Evolutionary conservation across 2,888 invertebrate genomes (phyloP).

Genomic region (Xylocampa areola): DNA sequence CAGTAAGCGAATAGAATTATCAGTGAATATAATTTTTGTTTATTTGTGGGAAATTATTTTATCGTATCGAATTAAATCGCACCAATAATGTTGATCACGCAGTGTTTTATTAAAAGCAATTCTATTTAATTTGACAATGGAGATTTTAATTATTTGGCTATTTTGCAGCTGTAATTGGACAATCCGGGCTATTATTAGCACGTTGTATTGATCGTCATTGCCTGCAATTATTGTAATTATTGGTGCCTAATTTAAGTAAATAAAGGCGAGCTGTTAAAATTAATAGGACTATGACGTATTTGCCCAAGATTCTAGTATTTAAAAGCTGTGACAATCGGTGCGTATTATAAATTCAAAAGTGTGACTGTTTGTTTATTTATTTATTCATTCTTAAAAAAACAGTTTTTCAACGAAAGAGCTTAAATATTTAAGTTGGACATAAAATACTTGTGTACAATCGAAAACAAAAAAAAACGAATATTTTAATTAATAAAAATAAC

Average conservation of each 20-base stretch:
- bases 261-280: no score
- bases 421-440: no score
- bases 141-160: conserved; percentile 7
- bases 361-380: no score
- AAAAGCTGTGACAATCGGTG: no score
- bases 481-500: no score
- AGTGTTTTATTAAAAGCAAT: conserved; percentile 18
- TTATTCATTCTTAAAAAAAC: no score
- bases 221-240: conserved; percentile 1
- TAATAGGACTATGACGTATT: no score
- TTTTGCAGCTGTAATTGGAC: conserved; percentile 4
- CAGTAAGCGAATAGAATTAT: conserved; percentile 1
- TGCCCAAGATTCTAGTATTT: no score
- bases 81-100: conserved; percentile 12
- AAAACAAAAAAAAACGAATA: no score
- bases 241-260: background rate
- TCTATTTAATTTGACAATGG: conserved; percentile 18
- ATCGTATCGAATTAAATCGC: conserved; percentile 8
- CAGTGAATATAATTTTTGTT: conserved; percentile 9
- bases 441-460: no score
- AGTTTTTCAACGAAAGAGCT: no score
- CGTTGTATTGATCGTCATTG: background rate
- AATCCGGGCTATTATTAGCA: background rate
- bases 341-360: no score
- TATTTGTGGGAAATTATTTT: conserved; percentile 18